A percentile compares a stretch with the other conserved stretches of the same genome.
phyloP scores from a whole-genome alignment of 2,888 invertebrate species.

The Nemapogon koenigi region DNA sequence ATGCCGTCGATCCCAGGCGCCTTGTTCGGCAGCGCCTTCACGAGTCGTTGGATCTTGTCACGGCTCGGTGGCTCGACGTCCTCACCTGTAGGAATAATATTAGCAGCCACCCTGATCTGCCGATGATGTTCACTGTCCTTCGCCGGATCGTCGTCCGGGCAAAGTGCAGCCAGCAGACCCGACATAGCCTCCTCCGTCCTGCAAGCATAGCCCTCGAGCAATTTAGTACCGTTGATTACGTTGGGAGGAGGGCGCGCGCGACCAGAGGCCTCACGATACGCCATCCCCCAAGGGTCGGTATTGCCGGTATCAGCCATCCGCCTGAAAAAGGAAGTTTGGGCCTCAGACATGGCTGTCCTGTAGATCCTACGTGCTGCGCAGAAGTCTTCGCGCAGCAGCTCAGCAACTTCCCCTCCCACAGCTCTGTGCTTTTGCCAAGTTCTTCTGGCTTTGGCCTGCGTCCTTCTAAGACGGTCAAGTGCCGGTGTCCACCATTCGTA shows the following conservation, averaged over 20 bases:
- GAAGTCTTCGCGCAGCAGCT: background rate
- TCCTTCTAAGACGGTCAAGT: constrained; percentile 9
- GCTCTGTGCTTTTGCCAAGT: constrained; percentile 13
- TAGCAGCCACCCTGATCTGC: background rate
- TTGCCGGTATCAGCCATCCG: constrained; percentile 15
- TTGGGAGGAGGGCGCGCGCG: constrained; percentile 16
- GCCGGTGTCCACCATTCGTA: constrained; percentile 16
- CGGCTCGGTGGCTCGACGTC: background rate
- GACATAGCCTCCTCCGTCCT: constrained; percentile 15
- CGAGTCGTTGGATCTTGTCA: background rate
- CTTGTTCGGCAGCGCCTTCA: constrained; percentile 1
- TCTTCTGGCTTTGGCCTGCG: constrained; percentile 3
- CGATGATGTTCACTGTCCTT: background rate
- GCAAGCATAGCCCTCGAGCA: constrained; percentile 10
- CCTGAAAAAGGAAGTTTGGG: constrained; percentile 10
- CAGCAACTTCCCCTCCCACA: background rate
- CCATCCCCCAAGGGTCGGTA: constrained; percentile 16
- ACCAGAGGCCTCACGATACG: constrained; percentile 18
- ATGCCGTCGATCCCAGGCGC: constrained; percentile 8
- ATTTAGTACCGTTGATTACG: constrained; percentile 13
- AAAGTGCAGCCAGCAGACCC: constrained; percentile 12
- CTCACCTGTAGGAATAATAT: background rate
- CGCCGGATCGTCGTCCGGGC: constrained; percentile 1
- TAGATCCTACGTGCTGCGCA: constrained; percentile 5
- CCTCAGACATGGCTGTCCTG: constrained; percentile 11